Base-by-base conservation (phyloP, 1,140 invertebrate genomes). In the Magallana gigas region DNA sequence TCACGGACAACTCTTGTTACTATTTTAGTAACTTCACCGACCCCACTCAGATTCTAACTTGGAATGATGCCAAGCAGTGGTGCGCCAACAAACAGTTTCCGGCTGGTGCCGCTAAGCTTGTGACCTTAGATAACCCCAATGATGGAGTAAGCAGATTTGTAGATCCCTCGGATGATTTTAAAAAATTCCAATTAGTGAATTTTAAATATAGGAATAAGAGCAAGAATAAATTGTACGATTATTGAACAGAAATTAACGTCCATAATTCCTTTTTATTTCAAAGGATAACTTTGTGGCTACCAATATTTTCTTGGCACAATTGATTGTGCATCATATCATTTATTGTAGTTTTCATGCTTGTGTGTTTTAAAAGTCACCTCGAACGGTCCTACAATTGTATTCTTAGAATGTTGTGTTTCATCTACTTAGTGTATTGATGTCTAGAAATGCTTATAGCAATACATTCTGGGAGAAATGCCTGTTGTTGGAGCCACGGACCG, bases 21-120 rank as follows among this genome's bases (percentile, higher is more conserved):
- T 85, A 82, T 59, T 87, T 89, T 14, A 87, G 88, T 85, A 84
- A 89, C 58, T 83, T 56, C 5, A 87, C 82, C 80, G 86, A 89
- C 62, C 82, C 82, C 1, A 85, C 85, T 57, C 85, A 87, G 76
- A 23, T 89, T n/a, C 57, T 87, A 48, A 71, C 85, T 12, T 89
- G 83, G 84, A 60, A 56, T 9, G 36, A 87, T 8, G 88, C 88
- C 7, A 86, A 87, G 68, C 83, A 85, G 14, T 29, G 16, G 58
- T 89, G 88, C 36, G 86, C 86, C 1, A 57, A 36, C 5, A 83
- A 81, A 29, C 6, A 36, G 0, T 57, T 89, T 7, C 23, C 59
- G 0, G 87, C 48, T 6, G 68, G 48, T 18, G 1, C 84, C 8
- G 85, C 84, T 7, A 62, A 87, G 57, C 71, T 89, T 1, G 29